phyloP scores from a whole-genome alignment of 2,113 vertebrate genomes.

The Sciurus niger region DNA sequence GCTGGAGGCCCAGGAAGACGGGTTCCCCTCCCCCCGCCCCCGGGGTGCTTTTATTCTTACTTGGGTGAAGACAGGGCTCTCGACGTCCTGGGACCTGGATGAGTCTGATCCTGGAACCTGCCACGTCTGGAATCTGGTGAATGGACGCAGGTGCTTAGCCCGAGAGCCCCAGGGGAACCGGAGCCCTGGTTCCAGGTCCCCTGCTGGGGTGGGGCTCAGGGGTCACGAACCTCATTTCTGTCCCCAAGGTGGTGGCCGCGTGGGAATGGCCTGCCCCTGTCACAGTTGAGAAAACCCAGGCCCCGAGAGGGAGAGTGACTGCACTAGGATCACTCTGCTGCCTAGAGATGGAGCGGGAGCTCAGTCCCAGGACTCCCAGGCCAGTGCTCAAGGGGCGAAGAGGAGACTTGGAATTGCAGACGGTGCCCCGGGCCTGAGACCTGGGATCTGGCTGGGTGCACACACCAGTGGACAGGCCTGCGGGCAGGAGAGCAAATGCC shows the following conservation, averaged over 20 bases:
- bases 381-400: not conserved
- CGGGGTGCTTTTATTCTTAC: not conserved
- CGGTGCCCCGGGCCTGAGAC: not conserved
- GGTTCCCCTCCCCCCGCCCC: not conserved
- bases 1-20: not conserved
- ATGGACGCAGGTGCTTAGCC: no score
- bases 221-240: rapidly evolving
- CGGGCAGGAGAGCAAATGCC: not conserved
- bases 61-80: not conserved
- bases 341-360: not conserved
- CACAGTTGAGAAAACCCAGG: not conserved
- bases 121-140: not conserved
- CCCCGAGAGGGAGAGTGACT: not conserved
- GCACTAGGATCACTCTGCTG: not conserved
- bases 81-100: rapidly evolving
- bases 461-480: not conserved
- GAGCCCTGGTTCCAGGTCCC: rapidly evolving
- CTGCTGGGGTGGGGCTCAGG: no score
- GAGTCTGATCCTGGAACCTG: not conserved
- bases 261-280: rapidly evolving
- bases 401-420: not conserved
- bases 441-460: not conserved
- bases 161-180: rapidly evolving
- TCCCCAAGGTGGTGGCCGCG: not conserved
- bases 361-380: not conserved